phyloP scores from a whole-genome alignment of 2,797 vertebrate genomes.

The Myotis planiceps region DNA sequence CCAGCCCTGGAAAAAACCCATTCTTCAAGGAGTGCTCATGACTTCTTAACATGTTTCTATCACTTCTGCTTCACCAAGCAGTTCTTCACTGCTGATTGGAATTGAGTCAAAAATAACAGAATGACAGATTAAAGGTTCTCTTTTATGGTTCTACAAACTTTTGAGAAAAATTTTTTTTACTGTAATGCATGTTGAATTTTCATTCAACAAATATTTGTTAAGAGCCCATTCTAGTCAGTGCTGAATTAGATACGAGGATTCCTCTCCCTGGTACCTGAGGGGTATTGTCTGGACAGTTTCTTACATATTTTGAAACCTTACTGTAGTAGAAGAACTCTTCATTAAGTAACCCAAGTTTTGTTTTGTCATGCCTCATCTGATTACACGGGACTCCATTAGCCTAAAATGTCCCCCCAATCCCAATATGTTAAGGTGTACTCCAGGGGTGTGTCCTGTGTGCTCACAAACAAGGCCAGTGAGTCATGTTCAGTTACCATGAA shows the following conservation, averaged over 20 bases:
- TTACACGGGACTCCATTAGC: background rate
- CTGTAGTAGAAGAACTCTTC: background rate
- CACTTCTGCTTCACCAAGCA: background rate
- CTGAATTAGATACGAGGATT: background rate
- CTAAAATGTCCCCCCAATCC: background rate
- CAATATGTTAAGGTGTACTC: background rate
- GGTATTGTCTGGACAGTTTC: background rate
- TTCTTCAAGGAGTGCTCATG: background rate
- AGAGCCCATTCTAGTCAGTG: background rate
- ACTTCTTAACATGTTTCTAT: background rate
- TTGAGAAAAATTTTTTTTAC: background rate
- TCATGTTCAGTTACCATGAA: background rate
- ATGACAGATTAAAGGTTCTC: background rate
- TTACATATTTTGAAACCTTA: background rate
- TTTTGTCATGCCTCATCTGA: background rate
- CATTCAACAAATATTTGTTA: background rate
- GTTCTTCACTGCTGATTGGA: constrained; percentile 25
- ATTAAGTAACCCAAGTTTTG: background rate
- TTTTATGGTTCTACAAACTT: constrained; percentile 58
- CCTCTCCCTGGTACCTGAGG: background rate
- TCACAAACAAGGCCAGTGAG: background rate
- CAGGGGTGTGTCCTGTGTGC: background rate
- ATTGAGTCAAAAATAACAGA: constrained; percentile 44
- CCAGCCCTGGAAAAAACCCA: background rate
- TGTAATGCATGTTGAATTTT: background rate